Evolutionary conservation across 2,797 vertebrate genomes (phyloP).

Genomic region (Pseudocheirus occidentalis): DNA sequence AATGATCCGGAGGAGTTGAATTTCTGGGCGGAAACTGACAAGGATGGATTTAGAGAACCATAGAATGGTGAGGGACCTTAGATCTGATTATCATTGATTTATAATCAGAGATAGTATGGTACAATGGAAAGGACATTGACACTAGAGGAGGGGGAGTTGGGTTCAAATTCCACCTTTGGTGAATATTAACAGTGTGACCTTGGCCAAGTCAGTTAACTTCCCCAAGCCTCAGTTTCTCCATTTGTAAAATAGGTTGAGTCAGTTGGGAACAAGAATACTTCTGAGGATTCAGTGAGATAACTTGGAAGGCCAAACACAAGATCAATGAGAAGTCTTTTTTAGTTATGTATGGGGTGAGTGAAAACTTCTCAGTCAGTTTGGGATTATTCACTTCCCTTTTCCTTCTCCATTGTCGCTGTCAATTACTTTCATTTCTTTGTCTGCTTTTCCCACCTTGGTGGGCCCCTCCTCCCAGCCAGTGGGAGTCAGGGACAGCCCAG

Average conservation of each 20-base stretch:
- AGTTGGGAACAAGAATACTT: neutral
- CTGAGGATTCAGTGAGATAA: neutral
- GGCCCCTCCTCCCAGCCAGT: too few species aligned
- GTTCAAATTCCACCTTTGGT: neutral
- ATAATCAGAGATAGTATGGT: neutral
- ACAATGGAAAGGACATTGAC: neutral
- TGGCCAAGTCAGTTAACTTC: too few species aligned
- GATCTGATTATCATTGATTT: neutral
- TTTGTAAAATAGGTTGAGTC: neutral
- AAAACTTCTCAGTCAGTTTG: too few species aligned
- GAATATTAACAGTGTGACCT: neutral
- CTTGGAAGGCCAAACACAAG: neutral
- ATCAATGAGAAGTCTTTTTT: neutral
- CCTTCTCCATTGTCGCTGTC: too few species aligned
- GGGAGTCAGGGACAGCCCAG: too few species aligned
- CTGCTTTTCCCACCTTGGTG: too few species aligned
- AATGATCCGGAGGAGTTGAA: neutral
- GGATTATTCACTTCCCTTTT: too few species aligned
- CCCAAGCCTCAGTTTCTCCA: neutral
- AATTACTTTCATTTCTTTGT: too few species aligned
- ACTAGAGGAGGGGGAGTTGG: neutral
- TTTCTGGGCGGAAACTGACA: too few species aligned
- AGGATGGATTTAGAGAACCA: neutral
- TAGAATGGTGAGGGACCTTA: neutral
- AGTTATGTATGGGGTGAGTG: too few species aligned